These are phyloP conservation scores for Periophthalmodon schlosseri DNA, from an alignment of 2,113 vertebrate species.

Conservation along the genomic window DNA sequence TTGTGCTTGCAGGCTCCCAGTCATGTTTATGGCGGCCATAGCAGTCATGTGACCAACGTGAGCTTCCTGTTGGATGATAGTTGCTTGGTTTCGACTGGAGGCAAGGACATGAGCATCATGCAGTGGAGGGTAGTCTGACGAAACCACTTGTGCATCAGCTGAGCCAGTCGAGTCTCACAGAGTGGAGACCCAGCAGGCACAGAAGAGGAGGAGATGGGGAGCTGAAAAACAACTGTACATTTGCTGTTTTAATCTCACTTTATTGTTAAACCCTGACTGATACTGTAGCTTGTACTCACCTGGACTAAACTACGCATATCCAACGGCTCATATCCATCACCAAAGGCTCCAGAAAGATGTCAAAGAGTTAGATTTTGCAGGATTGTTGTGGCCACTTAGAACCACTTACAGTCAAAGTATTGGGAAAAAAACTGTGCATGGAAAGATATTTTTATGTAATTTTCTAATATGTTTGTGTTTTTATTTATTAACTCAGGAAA, in stretches of 20 bases:
- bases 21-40: slow-evolving; percentile 90
- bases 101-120: slow-evolving; percentile 98
- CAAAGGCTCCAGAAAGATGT: slow-evolving; percentile 58
- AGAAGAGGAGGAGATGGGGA: slow-evolving; percentile 17
- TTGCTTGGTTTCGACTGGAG: slow-evolving; percentile 94
- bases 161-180: slow-evolving; percentile 23
- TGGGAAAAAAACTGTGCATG: slow-evolving; percentile 36
- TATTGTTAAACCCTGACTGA: slow-evolving; percentile 25
- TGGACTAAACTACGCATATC: slow-evolving; percentile 34
- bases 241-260: slow-evolving; percentile 40
- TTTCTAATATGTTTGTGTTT: slow-evolving; percentile 57
- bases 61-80: slow-evolving; percentile 91
- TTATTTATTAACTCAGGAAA: slow-evolving; percentile 95
- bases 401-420: slow-evolving; percentile 12
- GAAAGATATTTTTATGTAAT: slow-evolving; percentile 50
- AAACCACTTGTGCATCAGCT: slow-evolving; percentile 3
- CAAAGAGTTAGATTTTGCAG: slow-evolving; percentile 14
- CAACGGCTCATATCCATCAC: slow-evolving; percentile 34
- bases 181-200: slow-evolving; percentile 41
- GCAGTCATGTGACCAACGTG: slow-evolving; percentile 98
- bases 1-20: slow-evolving; percentile 85
- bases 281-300: slow-evolving; percentile 42
- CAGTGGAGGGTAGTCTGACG: slow-evolving; percentile 94
- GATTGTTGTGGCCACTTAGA: slow-evolving; percentile 28
- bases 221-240: slow-evolving; percentile 27